Evolutionary conservation across 2,113 vertebrate species (phyloP).

Genomic region (Chionomys nivalis): DNA sequence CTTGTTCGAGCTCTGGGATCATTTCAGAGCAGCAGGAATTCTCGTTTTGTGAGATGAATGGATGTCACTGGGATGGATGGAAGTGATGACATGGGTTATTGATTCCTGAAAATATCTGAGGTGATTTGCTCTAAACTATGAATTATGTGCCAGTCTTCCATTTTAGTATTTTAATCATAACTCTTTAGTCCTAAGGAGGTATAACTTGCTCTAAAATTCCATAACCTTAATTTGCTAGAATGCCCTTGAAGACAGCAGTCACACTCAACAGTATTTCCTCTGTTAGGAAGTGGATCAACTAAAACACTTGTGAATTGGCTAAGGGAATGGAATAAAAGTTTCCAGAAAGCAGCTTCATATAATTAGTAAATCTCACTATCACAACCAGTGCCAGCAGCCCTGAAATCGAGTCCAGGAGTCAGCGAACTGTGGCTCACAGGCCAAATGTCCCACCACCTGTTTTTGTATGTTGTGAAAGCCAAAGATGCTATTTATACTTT

Average conservation of each 20-base stretch:
- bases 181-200: constrained; percentile 39
- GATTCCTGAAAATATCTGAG: constrained; percentile 65
- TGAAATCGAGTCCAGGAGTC: neutral
- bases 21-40: constrained; percentile 53
- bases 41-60: constrained; percentile 57
- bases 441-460: constrained; percentile 7
- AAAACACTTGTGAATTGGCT: constrained; percentile 43
- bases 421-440: neutral
- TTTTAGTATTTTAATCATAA: constrained; percentile 75
- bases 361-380: constrained; percentile 10
- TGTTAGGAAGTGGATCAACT: constrained; percentile 2
- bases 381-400: neutral
- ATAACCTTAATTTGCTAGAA: constrained; percentile 60
- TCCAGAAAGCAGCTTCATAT: constrained; percentile 44
- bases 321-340: constrained; percentile 39
- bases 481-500: constrained; percentile 41
- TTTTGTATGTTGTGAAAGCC: neutral
- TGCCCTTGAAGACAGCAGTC: constrained; percentile 62
- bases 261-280: constrained; percentile 42
- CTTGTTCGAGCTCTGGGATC: neutral
- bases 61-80: neutral
- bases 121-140: constrained; percentile 60
- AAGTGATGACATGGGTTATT: constrained; percentile 62
- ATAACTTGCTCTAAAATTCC: constrained; percentile 11
- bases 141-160: constrained; percentile 55